phyloP scores from a whole-genome alignment of 1,140 invertebrate genomes.

The Calosoma granatense region DNA sequence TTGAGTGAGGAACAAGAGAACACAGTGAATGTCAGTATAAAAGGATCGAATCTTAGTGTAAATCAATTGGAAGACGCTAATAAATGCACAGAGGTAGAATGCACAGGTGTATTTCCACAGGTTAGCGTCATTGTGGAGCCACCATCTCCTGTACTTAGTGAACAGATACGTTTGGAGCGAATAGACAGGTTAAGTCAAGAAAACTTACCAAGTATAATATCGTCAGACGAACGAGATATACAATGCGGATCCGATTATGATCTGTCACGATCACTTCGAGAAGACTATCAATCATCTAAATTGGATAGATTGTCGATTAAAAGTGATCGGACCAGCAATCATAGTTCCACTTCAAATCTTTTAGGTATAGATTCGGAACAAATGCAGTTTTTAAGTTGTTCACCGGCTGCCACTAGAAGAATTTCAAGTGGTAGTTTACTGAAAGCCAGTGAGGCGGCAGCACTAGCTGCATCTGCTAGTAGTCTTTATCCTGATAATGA shows the following conservation, averaged over 20 bases:
- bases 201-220: slow-evolving; percentile 26
- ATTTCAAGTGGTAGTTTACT: slow-evolving; percentile 70
- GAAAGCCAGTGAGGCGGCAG: slow-evolving; percentile 48
- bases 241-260: slow-evolving; percentile 35
- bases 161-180: slow-evolving; percentile 36
- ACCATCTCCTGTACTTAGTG: slow-evolving; percentile 47
- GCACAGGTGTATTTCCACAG: slow-evolving; percentile 38
- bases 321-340: slow-evolving; percentile 31
- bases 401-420: slow-evolving; percentile 62
- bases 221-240: slow-evolving; percentile 26
- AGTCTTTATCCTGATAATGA: slow-evolving; percentile 33
- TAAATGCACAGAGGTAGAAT: slow-evolving; percentile 15
- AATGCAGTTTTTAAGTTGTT: slow-evolving; percentile 47
- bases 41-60: slow-evolving; percentile 20
- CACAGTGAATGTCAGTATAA: slow-evolving; percentile 16
- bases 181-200: slow-evolving; percentile 33
- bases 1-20: slow-evolving; percentile 25
- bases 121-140: slow-evolving; percentile 60
- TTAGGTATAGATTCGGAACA: slow-evolving; percentile 48
- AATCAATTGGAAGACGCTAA: slow-evolving; percentile 29
- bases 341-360: slow-evolving; percentile 44
- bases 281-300: slow-evolving; percentile 27
- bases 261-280: slow-evolving; percentile 35
- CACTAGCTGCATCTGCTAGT: slow-evolving; percentile 45
- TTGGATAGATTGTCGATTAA: slow-evolving; percentile 19